phyloP scores from a whole-genome alignment of 2,888 invertebrate genomes.

The Pegoplata infirma region DNA sequence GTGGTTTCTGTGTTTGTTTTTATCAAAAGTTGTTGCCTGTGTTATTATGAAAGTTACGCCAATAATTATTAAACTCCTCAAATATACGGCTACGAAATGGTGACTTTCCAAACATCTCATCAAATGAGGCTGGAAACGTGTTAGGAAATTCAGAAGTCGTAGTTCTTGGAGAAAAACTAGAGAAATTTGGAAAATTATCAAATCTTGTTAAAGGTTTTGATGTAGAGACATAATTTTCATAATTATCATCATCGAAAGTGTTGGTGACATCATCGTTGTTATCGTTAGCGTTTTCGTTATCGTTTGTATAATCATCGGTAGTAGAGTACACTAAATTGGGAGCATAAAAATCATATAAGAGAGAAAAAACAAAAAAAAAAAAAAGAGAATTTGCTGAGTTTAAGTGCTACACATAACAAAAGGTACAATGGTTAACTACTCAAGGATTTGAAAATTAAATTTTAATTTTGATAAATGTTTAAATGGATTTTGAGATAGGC shows the following conservation, averaged over 20 bases:
- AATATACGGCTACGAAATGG: slow-evolving; percentile 71
- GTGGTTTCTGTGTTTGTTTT: slow-evolving; percentile 12
- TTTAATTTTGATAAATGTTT: too few relatives aligned
- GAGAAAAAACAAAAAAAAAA: background rate
- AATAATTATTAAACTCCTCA: slow-evolving; percentile 74
- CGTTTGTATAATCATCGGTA: slow-evolving; percentile 40
- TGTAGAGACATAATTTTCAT: slow-evolving; percentile 40
- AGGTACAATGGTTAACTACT: background rate
- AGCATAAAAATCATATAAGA: slow-evolving; percentile 14
- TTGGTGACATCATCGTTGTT: slow-evolving; percentile 26
- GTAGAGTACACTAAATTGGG: slow-evolving; percentile 27
- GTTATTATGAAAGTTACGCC: slow-evolving; percentile 73
- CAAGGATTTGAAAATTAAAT: background rate
- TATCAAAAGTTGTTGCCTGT: slow-evolving; percentile 51
- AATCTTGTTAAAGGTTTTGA: slow-evolving; percentile 32
- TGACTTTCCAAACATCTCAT: slow-evolving; percentile 72
- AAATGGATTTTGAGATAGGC: too few relatives aligned
- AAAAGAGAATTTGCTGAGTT: background rate
- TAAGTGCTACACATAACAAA: background rate
- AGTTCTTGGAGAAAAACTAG: slow-evolving; percentile 61
- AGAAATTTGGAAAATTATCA: slow-evolving; percentile 37
- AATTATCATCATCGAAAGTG: slow-evolving; percentile 20
- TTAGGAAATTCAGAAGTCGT: slow-evolving; percentile 58
- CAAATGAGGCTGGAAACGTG: slow-evolving; percentile 65
- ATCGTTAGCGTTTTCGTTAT: slow-evolving; percentile 22